Evolutionary conservation across 2,888 invertebrate genomes (phyloP), one percentile per base, ranked within the genome.

Genomic region (Volucella inanis): DNA sequence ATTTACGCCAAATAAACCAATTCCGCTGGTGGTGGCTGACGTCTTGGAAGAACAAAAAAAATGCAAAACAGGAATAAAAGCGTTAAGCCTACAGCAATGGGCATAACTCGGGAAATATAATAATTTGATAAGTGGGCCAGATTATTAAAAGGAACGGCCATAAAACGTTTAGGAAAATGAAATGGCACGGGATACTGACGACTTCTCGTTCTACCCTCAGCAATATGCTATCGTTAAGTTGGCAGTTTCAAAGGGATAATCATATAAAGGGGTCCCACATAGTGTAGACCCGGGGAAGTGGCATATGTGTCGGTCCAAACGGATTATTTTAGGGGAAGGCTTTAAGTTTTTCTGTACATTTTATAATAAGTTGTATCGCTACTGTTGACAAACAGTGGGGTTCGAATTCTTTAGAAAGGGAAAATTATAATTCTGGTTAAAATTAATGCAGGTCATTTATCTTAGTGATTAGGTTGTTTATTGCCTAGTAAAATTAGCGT

Each of bases 111-210:
- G 64, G 1, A 55, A 78, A 67, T 70, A 67, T 64, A 68, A 79
- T 78, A 79, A 84, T 70, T 83, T 43, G 45, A 15, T 49, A 64
- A 52, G 18, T 4, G 31, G 31, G 6, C 62, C 74, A 74, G 83
- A 84, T 78, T 78, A 78, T 64, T 52, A 61, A 64, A 65, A 75
- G 68, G 67, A 74, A 70, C 75, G 64, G 59, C 74, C 74, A 79
- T 79, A 84, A 83, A 79, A 54, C 49, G 45, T 14, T 14, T 49
- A 41, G 39, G 52, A 15, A 45, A 52, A 67, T 55, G 10, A 41
- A 10, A 2, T 45, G 14, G 41, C 18, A 49, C 52, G 14, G 41
- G 43, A 31, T 14, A 62, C 62, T 31, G 10, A n/a, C 54, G 6
- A 31, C 31, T 31, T 31, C 6, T 6, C 31, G 31, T 22, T 14